Evolutionary conservation across 2,797 vertebrate species (phyloP).

Genomic region (Notolabrus celidotus): DNA sequence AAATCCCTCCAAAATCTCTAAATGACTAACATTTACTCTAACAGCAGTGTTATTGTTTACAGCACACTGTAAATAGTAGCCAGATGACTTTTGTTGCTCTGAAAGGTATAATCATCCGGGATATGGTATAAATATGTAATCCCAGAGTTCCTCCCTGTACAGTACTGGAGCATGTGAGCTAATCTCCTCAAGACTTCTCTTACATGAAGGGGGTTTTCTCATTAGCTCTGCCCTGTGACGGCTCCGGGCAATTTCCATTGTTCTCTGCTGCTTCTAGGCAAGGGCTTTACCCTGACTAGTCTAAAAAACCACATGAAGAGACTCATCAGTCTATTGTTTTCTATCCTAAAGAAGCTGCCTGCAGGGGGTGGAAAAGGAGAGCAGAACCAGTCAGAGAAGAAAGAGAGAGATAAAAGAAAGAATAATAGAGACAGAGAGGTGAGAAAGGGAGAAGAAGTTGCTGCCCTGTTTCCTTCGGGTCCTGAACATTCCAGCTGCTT

Average conservation of each 20-base stretch:
- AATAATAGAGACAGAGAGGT: conserved; percentile 36
- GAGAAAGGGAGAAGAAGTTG: conserved; percentile 43
- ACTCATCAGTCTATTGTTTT: conserved; percentile 75
- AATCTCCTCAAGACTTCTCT: conserved; percentile 51
- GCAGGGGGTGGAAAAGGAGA: conserved; percentile 64
- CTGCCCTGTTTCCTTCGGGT: conserved; percentile 70
- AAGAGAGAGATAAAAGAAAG: conserved; percentile 41
- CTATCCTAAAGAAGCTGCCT: conserved; percentile 70
- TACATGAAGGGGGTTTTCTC: conserved; percentile 53
- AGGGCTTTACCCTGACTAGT: conserved; percentile 53
- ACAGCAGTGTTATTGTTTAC: conserved; percentile 17
- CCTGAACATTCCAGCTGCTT: conserved; percentile 83
- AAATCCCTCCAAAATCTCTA: conserved; percentile 16
- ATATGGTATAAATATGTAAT: conserved; percentile 41
- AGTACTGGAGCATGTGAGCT: conserved; percentile 38
- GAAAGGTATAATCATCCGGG: conserved; percentile 40
- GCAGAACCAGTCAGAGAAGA: conserved; percentile 36
- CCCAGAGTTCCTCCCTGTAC: conserved; percentile 33
- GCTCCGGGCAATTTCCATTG: conserved; percentile 67
- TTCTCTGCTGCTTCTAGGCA: conserved; percentile 61
- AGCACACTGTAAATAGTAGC: conserved; percentile 38
- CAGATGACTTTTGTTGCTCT: conserved; percentile 25
- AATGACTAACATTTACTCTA: conserved; percentile 29
- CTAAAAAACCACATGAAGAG: conserved; percentile 60
- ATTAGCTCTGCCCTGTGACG: conserved; percentile 58